These are phyloP conservation scores for Acanthoscelides obtectus DNA, from an alignment of 2,888 invertebrate species.

Conservation along the genomic window DNA sequence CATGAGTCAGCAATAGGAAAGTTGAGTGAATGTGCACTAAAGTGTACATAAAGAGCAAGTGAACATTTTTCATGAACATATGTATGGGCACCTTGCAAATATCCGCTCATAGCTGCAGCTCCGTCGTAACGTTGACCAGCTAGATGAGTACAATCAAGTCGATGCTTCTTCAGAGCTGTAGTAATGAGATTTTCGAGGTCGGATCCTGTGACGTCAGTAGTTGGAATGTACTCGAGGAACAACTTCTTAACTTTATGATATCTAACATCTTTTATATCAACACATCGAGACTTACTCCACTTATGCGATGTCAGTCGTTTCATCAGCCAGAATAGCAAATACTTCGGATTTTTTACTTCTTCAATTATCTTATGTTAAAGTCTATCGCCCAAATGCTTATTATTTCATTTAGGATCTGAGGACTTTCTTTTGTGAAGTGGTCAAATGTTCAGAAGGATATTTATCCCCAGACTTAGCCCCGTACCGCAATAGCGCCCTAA, in stretches of 20 bases:
- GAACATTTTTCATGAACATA: too few relatives aligned
- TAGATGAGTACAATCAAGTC: conserved; percentile 1
- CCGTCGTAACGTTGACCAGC: conserved; percentile 9
- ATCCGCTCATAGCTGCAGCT: conserved; percentile 7
- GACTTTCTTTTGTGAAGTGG: too few relatives aligned
- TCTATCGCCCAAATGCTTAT: too few relatives aligned
- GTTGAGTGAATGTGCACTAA: too few relatives aligned
- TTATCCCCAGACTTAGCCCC: too few relatives aligned
- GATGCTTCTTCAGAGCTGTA: conserved; percentile 6
- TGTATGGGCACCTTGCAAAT: neutral
- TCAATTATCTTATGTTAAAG: too few relatives aligned
- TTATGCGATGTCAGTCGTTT: conserved; percentile 1
- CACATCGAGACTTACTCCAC: too few relatives aligned
- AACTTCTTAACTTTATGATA: conserved; percentile 1
- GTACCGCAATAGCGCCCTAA: too few relatives aligned
- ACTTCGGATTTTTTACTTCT: too few relatives aligned
- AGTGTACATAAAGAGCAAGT: conserved; percentile 8
- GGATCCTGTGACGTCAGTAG: conserved; percentile 2
- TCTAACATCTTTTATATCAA: neutral
- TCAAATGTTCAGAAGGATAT: too few relatives aligned
- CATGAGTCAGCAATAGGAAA: too few relatives aligned
- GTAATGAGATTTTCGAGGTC: conserved; percentile 5
- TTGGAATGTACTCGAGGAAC: conserved; percentile 4
- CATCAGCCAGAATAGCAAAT: conserved; percentile 5
- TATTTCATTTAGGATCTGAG: too few relatives aligned